A percentile compares a stretch with the other conserved stretches of the same genome.
Conservation (phyloP, 2,113 vertebrate genomes). For the Corythoichthys intestinalis region DNA sequence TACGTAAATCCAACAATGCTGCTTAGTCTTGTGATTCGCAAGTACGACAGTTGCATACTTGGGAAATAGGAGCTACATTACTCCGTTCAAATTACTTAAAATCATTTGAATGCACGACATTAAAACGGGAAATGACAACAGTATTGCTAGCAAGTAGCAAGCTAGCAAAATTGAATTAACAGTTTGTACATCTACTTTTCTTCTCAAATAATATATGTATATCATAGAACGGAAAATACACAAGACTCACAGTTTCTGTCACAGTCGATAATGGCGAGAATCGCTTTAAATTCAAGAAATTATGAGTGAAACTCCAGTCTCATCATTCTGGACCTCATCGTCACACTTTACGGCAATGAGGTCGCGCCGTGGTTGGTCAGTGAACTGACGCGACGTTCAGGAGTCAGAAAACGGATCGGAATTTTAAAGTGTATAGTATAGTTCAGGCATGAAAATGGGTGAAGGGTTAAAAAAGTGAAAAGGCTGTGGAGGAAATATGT, state of each 20-base stretch:
- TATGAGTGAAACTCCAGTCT: fast-evolving
- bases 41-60: no score
- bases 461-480: no score
- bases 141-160: constrained; percentile 2
- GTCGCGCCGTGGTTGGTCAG: constrained; percentile 38
- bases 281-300: not conserved
- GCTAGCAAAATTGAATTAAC: not conserved
- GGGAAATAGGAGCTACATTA: not conserved
- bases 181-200: not conserved
- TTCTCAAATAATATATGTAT: not conserved
- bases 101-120: not conserved
- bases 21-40: no score
- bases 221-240: fast-evolving
- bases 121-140: not conserved
- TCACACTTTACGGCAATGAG: constrained; percentile 40
- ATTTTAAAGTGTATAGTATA: not conserved
- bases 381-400: constrained; percentile 21
- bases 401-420: not conserved
- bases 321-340: not conserved
- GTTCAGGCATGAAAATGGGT: no score
- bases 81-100: no score
- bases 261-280: not conserved
- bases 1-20: no score
- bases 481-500: no score
- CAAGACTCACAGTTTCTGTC: constrained; percentile 7